Evolutionary conservation across 2,797 vertebrate species (phyloP).

Genomic region (Myotis myotis): DNA sequence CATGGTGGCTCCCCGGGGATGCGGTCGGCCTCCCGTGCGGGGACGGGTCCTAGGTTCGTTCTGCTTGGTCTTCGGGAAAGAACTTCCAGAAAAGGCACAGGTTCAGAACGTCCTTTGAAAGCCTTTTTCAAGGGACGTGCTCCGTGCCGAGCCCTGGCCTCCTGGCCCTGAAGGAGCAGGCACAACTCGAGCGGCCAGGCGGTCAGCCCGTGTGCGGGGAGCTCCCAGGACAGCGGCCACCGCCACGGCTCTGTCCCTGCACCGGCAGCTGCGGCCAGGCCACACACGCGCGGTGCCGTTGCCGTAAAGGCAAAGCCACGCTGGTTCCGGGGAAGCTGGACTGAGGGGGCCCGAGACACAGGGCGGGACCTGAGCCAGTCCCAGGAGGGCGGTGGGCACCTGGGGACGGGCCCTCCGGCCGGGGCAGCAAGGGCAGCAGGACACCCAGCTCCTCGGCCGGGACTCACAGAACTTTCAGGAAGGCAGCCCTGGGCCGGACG

Average conservation of each 20-base stretch:
- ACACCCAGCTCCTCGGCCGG: not conserved
- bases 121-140: not conserved
- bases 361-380: not conserved
- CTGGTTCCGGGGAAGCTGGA: not conserved
- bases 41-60: fast-evolving
- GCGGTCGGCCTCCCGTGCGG: fast-evolving
- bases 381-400: not conserved
- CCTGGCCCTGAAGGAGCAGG: not conserved
- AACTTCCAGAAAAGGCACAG: not conserved
- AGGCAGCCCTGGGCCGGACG: fast-evolving
- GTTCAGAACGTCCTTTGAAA: no score
- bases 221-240: not conserved
- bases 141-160: fast-evolving
- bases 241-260: not conserved
- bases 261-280: not conserved
- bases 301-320: not conserved
- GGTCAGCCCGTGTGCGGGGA: fast-evolving
- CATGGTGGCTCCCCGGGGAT: not conserved
- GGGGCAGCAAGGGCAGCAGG: not conserved
- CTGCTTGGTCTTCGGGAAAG: not conserved
- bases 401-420: no score
- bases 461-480: not conserved
- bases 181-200: fast-evolving
- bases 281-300: fast-evolving
- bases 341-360: not conserved